Evolutionary conservation across 2,797 vertebrate genomes (phyloP).

Genomic region (Pseudocheirus occidentalis): DNA sequence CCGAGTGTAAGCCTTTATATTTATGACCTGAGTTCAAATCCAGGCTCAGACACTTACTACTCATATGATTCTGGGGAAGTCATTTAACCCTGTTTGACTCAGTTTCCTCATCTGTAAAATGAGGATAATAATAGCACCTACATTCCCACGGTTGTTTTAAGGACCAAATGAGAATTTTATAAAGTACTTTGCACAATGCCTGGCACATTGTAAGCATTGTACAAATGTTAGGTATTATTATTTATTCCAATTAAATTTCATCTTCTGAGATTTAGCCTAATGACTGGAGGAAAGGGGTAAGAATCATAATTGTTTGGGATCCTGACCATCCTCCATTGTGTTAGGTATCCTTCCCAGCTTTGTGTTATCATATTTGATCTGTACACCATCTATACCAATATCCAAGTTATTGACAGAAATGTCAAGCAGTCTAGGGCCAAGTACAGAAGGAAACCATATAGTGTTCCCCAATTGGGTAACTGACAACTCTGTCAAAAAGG

Average conservation of each 20-base stretch:
- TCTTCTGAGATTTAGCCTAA: not conserved
- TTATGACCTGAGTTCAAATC: not conserved
- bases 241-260: not conserved
- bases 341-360: not conserved
- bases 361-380: not conserved
- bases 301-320: not conserved
- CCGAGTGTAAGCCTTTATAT: not conserved
- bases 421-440: not conserved
- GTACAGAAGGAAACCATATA: not conserved
- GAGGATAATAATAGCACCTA: no score
- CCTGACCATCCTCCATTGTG: not conserved
- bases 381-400: not conserved
- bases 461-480: not conserved
- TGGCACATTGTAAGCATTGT: not conserved
- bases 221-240: not conserved
- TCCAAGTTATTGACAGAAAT: not conserved
- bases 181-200: no score
- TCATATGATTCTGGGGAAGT: not conserved
- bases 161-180: no score
- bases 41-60: not conserved
- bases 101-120: no score
- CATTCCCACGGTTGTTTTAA: no score
- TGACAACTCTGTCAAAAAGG: not conserved
- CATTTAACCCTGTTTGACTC: not conserved
- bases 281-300: not conserved